Base-by-base conservation (phyloP, 2,113 vertebrate genomes). In the Saimiri boliviensis region DNA sequence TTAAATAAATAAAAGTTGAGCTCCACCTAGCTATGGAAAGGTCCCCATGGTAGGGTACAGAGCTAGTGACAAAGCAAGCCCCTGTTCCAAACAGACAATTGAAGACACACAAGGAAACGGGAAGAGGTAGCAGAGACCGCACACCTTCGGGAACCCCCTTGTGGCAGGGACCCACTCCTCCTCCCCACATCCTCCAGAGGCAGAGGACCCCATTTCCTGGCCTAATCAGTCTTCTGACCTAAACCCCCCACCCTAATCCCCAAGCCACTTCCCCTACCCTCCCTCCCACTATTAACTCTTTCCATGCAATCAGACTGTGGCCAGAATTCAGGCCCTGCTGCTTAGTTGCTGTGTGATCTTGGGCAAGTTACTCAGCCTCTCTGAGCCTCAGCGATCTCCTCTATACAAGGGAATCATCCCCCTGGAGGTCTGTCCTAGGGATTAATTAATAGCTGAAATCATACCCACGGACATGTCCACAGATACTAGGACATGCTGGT, bases 181-280 rank as follows among this genome's bases (percentile, higher is more conserved):
- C 35, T 52, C 54, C 20, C 42, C 37, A 94, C 40, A 84, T 86
- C 68, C 86, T 89, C 68, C 66, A 93, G 66, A 93, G 45, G 56
- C 93, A 95, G 66, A 87, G 47, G 91, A 93, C 79, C 83, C 96
- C 87, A 91, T 82, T 96, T 96, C 93, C 83, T 66, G 42, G 45
- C 17, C 70, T 54, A 58, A 80, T 73, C 86, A 71, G 81, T 86
- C 45, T 87, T 93, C 25, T 47, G 80, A 91, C 83, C 86, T 92
- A 81, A 68, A 49, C 79, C 76, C 25, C 37, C 45, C 70, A 60
- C 84, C 21, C 56, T 45, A 94, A 83, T 30, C 63, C 35, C 42
- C 40, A 79, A 83, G 76, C 54, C 37, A 93, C 74, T 88, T 93
- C 60, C 89, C 56, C 60, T 76, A 3, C 45, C 40, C 73, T 68